A percentile compares a stretch with the other conserved stretches of the same genome.
Conservation (phyloP, 2,113 vertebrate genomes). For the Podilymbus podiceps region DNA sequence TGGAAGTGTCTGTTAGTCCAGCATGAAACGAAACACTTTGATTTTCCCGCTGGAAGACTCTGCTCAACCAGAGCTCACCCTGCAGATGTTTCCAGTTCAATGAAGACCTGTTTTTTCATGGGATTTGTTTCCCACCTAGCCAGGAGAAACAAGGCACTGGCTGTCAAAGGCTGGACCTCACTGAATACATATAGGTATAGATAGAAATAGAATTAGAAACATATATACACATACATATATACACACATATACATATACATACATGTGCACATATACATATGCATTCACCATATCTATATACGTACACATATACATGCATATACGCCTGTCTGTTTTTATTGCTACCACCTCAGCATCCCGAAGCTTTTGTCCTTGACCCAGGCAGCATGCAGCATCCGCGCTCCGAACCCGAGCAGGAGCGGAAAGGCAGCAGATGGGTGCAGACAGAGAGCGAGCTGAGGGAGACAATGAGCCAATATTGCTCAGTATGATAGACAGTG, state of each 20-base stretch:
- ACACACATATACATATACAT: background rate
- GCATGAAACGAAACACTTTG: background rate
- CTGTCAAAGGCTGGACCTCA: background rate
- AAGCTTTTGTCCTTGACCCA: constrained; percentile 40
- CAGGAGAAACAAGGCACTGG: background rate
- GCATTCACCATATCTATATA: background rate
- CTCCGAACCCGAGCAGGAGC: background rate
- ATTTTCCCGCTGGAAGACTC: background rate
- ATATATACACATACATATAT: accelerated
- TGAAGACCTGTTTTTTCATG: background rate
- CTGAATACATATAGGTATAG: too few species aligned
- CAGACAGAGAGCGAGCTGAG: background rate
- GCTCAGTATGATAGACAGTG: constrained; percentile 64
- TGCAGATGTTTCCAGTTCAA: background rate
- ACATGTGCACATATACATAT: accelerated
- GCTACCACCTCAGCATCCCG: background rate
- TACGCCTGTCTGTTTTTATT: background rate
- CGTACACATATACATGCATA: background rate
- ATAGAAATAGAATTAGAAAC: background rate
- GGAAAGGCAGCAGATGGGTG: constrained; percentile 61
- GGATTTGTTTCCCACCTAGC: background rate
- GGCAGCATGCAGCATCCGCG: background rate
- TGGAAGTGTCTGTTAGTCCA: background rate
- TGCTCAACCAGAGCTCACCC: background rate
- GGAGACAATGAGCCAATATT: constrained; percentile 43